Conservation (phyloP, 2,113 vertebrate species). For the Burhinus oedicnemus region DNA sequence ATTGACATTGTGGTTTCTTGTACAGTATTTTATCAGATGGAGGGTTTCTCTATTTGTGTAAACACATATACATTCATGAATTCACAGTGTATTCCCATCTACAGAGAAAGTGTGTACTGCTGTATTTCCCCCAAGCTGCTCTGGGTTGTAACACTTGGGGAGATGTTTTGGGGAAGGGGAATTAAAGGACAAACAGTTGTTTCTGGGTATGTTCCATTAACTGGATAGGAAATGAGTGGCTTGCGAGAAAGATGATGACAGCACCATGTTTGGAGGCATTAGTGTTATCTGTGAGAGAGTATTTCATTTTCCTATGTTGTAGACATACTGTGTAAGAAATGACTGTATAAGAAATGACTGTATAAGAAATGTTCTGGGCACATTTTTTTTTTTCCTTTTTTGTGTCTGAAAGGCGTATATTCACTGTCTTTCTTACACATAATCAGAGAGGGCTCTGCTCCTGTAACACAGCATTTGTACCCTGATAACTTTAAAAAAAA, state of each 20-base stretch:
- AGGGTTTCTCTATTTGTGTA: not conserved
- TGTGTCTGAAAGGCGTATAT: rapidly evolving
- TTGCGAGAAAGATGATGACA: not conserved
- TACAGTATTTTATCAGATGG: not conserved
- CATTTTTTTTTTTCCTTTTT: not conserved
- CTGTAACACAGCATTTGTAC: not conserved
- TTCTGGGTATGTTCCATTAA: not conserved
- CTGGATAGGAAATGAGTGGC: not conserved
- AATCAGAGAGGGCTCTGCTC: not conserved
- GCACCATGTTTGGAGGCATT: not conserved
- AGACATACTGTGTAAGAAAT: not conserved
- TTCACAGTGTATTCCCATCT: not conserved
- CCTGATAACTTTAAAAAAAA: not conserved
- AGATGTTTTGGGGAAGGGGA: not conserved
- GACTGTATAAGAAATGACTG: not conserved
- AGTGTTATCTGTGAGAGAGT: not conserved
- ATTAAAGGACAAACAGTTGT: not conserved
- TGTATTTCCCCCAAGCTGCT: not conserved
- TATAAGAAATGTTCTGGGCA: not conserved
- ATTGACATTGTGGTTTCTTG: not conserved
- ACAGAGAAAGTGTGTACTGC: not conserved
- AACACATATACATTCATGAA: not conserved
- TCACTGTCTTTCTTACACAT: not conserved
- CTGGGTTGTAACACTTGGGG: not conserved
- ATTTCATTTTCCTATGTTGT: not conserved